phyloP scores from a whole-genome alignment of 2,888 invertebrate species.

The Tetragonula carbonaria region DNA sequence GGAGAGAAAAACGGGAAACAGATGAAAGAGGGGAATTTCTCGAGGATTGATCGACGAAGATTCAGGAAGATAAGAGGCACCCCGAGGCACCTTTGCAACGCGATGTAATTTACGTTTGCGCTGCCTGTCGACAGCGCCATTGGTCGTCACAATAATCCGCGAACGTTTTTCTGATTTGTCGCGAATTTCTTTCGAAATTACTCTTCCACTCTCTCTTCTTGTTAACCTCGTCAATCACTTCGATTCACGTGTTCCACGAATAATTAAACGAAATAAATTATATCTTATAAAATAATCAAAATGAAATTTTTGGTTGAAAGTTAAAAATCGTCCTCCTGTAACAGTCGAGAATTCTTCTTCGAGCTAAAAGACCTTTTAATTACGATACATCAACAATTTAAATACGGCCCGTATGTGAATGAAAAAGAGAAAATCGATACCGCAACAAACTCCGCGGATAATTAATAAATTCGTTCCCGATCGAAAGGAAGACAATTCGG shows the following conservation, averaged over 20 bases:
- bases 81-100: conserved; percentile 69
- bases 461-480: conserved; percentile 21
- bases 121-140: conserved; percentile 75
- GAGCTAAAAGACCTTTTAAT: not conserved
- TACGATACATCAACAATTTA: conserved; percentile 32
- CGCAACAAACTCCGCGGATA: not conserved
- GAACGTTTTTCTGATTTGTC: conserved; percentile 59
- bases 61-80: conserved; percentile 54
- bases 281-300: too few relatives aligned
- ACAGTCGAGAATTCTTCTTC: too few relatives aligned
- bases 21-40: conserved; percentile 11
- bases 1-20: conserved; percentile 6
- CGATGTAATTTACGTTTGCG: conserved; percentile 82
- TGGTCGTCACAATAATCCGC: conserved; percentile 75
- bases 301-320: too few relatives aligned
- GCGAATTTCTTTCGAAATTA: not conserved
- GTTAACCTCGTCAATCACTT: too few relatives aligned
- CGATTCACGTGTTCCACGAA: too few relatives aligned
- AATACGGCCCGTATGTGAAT: conserved; percentile 29
- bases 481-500: conserved; percentile 1
- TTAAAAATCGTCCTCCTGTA: too few relatives aligned
- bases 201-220: too few relatives aligned
- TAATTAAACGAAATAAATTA: too few relatives aligned
- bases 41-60: conserved; percentile 18
- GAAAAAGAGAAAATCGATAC: not conserved